These are phyloP conservation scores for Ficedula albicollis DNA, from an alignment of 2,797 vertebrate genomes.

Conservation along the genomic window DNA sequence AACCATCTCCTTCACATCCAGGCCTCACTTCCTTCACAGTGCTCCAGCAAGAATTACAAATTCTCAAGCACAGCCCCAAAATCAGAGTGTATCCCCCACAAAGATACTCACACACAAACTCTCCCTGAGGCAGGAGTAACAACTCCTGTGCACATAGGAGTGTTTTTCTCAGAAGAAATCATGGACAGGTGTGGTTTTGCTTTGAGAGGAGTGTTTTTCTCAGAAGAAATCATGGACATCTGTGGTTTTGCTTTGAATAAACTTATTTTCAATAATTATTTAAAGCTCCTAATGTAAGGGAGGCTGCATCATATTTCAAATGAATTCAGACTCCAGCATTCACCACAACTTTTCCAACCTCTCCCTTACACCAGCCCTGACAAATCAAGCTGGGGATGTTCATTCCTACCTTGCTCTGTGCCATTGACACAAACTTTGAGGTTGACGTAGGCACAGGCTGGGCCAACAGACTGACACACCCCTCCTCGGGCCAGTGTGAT, in stretches of 20 bases:
- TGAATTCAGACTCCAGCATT: background rate
- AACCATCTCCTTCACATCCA: background rate
- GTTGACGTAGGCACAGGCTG: slow-evolving; percentile 90
- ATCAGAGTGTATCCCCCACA: rapidly evolving
- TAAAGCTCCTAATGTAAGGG: background rate
- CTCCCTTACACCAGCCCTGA: too few relatives aligned
- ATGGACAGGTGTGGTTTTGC: rapidly evolving
- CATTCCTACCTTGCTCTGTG: slow-evolving; percentile 85
- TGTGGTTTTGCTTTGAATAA: background rate
- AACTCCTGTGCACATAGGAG: background rate
- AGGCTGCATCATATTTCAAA: background rate
- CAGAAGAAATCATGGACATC: background rate
- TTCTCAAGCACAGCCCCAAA: background rate
- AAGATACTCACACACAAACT: background rate
- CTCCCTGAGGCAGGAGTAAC: background rate
- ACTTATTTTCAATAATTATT: background rate
- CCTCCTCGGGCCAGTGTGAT: slow-evolving; percentile 87
- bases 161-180: background rate
- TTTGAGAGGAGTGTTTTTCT: background rate
- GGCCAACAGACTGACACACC: slow-evolving; percentile 72
- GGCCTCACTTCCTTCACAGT: background rate
- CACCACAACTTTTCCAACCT: background rate
- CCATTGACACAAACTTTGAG: slow-evolving; percentile 82
- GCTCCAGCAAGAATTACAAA: background rate
- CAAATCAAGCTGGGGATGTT: background rate